These are phyloP conservation scores for Bufo bufo DNA, from an alignment of 2,113 vertebrate species.

Conservation along the genomic window DNA sequence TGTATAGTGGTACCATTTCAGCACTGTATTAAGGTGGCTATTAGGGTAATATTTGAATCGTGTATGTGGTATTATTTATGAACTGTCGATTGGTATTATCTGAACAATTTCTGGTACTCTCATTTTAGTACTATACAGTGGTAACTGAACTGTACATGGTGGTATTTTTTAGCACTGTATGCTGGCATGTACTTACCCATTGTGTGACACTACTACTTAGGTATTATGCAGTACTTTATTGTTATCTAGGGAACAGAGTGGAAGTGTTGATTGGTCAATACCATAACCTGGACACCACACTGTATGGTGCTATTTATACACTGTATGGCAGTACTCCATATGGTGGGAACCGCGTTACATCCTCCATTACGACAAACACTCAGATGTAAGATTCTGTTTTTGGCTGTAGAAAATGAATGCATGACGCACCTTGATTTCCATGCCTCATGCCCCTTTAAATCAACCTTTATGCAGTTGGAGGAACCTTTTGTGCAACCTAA, in stretches of 20 bases:
- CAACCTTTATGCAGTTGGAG: background rate
- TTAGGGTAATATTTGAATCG: too few species aligned
- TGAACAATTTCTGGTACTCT: background rate
- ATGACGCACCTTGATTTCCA: background rate
- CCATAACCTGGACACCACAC: background rate
- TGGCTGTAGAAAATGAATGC: too few species aligned
- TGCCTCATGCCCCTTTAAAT: background rate
- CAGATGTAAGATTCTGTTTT: too few species aligned
- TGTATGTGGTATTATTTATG: too few species aligned
- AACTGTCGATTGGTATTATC: too few species aligned
- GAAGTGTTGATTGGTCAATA: background rate
- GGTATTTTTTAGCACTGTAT: background rate
- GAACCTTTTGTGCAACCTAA: background rate
- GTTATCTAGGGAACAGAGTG: too few species aligned
- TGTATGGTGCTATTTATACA: background rate
- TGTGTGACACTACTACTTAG: too few species aligned
- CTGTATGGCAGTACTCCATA: background rate
- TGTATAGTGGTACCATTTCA: too few species aligned
- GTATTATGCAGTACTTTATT: too few species aligned
- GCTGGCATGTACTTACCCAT: too few species aligned
- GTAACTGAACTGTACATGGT: background rate
- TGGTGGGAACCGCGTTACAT: background rate
- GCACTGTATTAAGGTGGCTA: too few species aligned
- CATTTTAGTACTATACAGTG: background rate
- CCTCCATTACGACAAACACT: too few species aligned